These are phyloP conservation scores for Siderastrea siderea DNA, from an alignment of 92 coral and sea anemone genomes.

Conservation along the genomic window DNA sequence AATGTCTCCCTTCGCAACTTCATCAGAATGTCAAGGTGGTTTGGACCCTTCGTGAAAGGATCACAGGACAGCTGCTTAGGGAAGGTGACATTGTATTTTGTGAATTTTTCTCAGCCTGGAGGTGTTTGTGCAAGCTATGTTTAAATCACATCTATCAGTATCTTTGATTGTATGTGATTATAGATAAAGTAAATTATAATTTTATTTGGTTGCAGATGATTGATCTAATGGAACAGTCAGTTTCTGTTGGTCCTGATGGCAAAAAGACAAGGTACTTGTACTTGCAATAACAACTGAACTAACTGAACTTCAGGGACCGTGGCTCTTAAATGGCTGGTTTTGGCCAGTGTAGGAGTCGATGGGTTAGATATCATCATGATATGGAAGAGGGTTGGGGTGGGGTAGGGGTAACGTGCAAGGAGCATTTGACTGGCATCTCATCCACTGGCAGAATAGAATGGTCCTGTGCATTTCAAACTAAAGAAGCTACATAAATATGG, in stretches of 20 bases:
- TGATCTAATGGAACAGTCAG: constrained; percentile 21
- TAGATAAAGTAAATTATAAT: not conserved
- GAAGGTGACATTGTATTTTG: constrained; percentile 10
- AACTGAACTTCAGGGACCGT: not conserved
- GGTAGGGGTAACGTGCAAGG: too few relatives aligned
- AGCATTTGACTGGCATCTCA: too few relatives aligned
- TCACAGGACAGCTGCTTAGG: constrained; percentile 7
- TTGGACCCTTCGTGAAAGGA: constrained; percentile 18
- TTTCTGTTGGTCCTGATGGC: constrained; percentile 34
- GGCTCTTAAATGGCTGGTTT: too few relatives aligned
- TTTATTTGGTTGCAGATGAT: constrained; percentile 9
- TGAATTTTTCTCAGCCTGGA: too few relatives aligned
- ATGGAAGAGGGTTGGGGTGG: too few relatives aligned
- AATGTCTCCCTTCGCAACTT: constrained; percentile 13
- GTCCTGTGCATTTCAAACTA: not conserved
- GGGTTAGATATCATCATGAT: too few relatives aligned
- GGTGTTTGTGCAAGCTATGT: too few relatives aligned
- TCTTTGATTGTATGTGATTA: too few relatives aligned
- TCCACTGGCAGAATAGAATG: too few relatives aligned
- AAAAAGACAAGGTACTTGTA: constrained; percentile 1
- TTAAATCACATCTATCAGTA: too few relatives aligned
- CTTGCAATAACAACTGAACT: not conserved
- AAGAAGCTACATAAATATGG: not conserved
- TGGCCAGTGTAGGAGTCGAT: too few relatives aligned
- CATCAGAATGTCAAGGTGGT: constrained; percentile 31